Conservation (phyloP, 2,113 vertebrate species). For the Phalacrocorax aristotelis region DNA sequence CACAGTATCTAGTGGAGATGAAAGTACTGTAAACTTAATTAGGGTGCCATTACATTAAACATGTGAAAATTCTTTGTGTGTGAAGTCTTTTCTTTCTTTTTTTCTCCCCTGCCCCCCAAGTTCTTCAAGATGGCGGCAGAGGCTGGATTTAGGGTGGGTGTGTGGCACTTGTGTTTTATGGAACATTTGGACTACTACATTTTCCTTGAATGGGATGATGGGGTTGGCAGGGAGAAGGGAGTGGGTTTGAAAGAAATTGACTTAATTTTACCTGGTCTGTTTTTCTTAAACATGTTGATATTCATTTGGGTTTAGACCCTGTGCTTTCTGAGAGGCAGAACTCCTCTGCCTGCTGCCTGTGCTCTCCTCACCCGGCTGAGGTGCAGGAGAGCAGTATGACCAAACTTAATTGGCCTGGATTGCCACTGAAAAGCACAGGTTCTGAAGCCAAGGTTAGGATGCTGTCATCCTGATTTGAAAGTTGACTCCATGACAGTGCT, state of each 20-base stretch:
- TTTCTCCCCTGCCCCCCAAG: too few species aligned
- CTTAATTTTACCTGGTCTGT: not conserved
- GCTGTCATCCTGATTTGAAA: not conserved
- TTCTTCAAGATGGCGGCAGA: not conserved
- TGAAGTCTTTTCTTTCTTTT: not conserved
- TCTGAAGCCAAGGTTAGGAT: not conserved
- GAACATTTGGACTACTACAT: rapidly evolving
- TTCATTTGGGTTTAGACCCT: not conserved
- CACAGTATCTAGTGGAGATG: not conserved
- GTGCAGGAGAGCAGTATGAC: rapidly evolving
- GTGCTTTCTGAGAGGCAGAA: not conserved
- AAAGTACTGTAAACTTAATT: conserved; percentile 42
- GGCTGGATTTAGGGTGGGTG: not conserved
- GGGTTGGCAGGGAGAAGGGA: not conserved
- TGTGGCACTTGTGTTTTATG: not conserved
- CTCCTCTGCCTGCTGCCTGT: not conserved
- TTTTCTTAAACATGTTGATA: not conserved
- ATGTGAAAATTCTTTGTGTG: not conserved
- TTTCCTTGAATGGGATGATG: not conserved
- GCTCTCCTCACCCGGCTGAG: not conserved
- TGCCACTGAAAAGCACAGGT: rapidly evolving
- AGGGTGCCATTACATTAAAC: conserved; percentile 42
- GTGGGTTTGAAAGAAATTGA: not conserved
- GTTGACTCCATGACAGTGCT: not conserved
- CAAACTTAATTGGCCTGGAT: rapidly evolving